Evolutionary conservation across 2,797 vertebrate genomes (phyloP), one percentile per base, ranked within the genome.

Genomic region (Gymnothorax javanicus): DNA sequence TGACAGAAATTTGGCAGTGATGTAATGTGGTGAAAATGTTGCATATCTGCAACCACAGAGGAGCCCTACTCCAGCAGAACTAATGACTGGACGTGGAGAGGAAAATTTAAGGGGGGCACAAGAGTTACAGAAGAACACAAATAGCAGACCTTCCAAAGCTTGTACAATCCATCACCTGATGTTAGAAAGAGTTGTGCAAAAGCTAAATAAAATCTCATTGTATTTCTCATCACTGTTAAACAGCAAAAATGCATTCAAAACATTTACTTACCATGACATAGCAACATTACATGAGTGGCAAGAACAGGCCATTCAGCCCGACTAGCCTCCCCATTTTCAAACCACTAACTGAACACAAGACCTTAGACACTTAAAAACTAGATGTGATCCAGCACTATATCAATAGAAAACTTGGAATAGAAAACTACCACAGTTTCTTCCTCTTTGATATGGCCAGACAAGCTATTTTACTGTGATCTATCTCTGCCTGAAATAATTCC

Each of bases 1-100:
- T 81, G 77, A 81, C 73, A 77, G 73, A 77, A 5, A 20, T 17
- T 50, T 81, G 77, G 23, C 50, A 54, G n/a, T 56, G 57, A 83
- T 69, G 27, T 77, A 59, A 84, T 84, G 86, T 52, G 73, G 13
- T 75, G 86, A 62, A 87, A 87, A 71, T 52, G 17, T 81, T 56
- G 54, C 50, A 81, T 56, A 81, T 54, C 15, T 9, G 56, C 50
- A 81, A 56, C 77, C 77, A 81, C 77, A 56, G 77, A 56, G 50
- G 77, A 81, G 77, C 77, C 54, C 20, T 23, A n/a, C 77, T n/a
- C 5, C 20, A 23, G 50, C 52, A 81, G 50, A 81, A 54, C 15
- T n/a, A 81, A 54, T 54, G 50, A n/a, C 50, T 56, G 50, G 77
- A 56, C 77, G 15, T 20, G 20, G 17, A n/a, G 52, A 27, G 77